These are phyloP conservation scores for Athetis lepigone DNA, from an alignment of 2,888 invertebrate species.

Conservation along the genomic window DNA sequence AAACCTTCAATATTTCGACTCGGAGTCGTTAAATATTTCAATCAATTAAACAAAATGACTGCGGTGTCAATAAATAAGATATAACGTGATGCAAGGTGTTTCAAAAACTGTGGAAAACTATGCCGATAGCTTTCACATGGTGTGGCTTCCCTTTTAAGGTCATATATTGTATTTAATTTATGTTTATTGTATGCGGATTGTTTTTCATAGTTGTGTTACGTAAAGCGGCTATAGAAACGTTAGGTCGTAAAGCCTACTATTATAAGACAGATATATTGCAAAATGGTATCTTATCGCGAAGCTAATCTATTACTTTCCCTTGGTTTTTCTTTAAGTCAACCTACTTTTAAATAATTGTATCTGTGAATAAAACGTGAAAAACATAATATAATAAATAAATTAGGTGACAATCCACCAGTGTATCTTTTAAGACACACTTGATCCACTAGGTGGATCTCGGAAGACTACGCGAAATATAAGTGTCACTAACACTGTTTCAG, in stretches of 20 bases:
- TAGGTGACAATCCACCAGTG: no score
- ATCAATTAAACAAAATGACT: conserved; percentile 56
- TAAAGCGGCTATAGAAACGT: conserved; percentile 24
- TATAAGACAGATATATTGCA: conserved; percentile 27
- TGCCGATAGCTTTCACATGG: conserved; percentile 56
- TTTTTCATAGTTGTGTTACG: conserved; percentile 25
- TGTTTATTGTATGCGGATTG: conserved; percentile 33
- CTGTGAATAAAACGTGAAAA: no score
- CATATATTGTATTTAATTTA: conserved; percentile 35
- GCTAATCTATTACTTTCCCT: neutral
- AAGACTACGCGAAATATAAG: no score
- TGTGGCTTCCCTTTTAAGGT: conserved; percentile 44
- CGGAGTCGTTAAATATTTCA: conserved; percentile 45
- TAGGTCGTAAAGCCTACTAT: conserved; percentile 8
- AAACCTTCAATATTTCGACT: conserved; percentile 51
- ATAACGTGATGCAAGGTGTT: conserved; percentile 37
- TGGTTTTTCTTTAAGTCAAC: neutral
- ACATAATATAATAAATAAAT: no score
- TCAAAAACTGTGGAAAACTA: conserved; percentile 50
- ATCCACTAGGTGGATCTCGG: no score
- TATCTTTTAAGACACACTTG: no score
- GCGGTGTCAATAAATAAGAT: conserved; percentile 39
- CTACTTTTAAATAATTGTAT: no score
- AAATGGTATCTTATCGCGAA: conserved; percentile 3
- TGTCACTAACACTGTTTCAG: no score